A percentile compares a stretch with the other conserved stretches of the same genome.
Evolutionary conservation across 2,113 vertebrate species (phyloP).

Genomic region (Microcebus ravelobensis): DNA sequence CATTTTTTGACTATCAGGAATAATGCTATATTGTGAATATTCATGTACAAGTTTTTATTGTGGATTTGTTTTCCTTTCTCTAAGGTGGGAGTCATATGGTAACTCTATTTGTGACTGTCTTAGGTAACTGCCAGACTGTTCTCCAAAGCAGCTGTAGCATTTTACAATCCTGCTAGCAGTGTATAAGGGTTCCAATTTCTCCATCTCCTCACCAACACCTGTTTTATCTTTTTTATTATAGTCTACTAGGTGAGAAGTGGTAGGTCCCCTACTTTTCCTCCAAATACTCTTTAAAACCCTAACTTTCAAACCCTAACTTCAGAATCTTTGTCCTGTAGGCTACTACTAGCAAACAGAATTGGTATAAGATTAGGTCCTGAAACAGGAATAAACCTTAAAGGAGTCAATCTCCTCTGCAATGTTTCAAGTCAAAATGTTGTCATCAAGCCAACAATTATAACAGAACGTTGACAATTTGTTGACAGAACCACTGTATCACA

Average conservation of each 20-base stretch:
- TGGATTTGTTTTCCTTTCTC: background rate
- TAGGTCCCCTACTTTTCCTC: background rate
- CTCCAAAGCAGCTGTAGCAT: background rate
- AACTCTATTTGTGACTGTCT: background rate
- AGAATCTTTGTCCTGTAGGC: background rate
- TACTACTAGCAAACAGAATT: background rate
- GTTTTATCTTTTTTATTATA: background rate
- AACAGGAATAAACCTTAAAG: background rate
- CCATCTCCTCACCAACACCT: background rate
- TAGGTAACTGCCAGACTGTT: background rate
- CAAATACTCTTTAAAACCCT: conserved; percentile 44
- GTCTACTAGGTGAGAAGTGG: background rate
- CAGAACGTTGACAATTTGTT: background rate
- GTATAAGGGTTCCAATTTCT: background rate
- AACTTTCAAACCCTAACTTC: background rate
- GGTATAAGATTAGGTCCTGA: background rate
- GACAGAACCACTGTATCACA: background rate
- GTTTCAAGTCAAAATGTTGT: background rate
- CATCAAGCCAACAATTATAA: background rate
- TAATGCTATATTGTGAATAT: background rate
- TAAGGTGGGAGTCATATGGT: background rate
- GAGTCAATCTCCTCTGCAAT: background rate
- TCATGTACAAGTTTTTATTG: background rate
- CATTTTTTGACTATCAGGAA: background rate
- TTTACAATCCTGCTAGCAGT: background rate